Evolutionary conservation across 2,888 invertebrate genomes (phyloP).

Genomic region (Melanostoma mellinum): DNA sequence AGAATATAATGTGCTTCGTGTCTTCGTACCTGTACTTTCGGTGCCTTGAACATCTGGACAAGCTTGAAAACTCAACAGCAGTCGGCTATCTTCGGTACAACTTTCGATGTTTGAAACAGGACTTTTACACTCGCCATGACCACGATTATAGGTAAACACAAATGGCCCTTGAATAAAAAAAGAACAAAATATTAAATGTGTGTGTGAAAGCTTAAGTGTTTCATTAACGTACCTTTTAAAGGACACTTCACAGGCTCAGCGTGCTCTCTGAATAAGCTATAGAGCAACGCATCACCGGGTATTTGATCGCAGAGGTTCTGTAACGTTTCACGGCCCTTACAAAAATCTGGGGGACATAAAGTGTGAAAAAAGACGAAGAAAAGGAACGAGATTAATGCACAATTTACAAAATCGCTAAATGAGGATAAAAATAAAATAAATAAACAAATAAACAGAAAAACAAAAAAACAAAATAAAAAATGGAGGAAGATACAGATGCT

Average conservation of each 20-base stretch:
- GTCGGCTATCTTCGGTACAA: conserved; percentile 95
- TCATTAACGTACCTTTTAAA: conserved; percentile 81
- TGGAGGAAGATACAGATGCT: not conserved
- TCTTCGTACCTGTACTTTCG: conserved; percentile 90
- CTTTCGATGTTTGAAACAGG: conserved; percentile 96
- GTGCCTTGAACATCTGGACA: conserved; percentile 95
- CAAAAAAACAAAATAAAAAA: conserved; percentile 2
- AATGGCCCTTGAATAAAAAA: conserved; percentile 87
- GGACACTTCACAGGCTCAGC: conserved; percentile 95
- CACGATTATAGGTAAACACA: conserved; percentile 95
- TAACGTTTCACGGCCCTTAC: conserved; percentile 85
- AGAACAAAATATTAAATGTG: conserved; percentile 1
- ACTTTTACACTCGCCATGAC: conserved; percentile 93
- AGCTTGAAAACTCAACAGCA: conserved; percentile 95
- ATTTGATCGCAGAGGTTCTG: conserved; percentile 92
- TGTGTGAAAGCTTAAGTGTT: not conserved
- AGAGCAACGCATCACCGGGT: conserved; percentile 93
- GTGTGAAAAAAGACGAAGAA: conserved; percentile 77
- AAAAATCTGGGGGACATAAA: conserved; percentile 82
- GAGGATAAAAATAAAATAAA: conserved; percentile 29
- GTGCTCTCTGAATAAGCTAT: conserved; percentile 94
- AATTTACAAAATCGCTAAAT: conserved; percentile 65
- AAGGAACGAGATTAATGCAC: conserved; percentile 81
- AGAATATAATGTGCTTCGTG: not conserved
- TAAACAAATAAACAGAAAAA: conserved; percentile 21